Base-by-base conservation (phyloP, 2,888 invertebrate species). In the Terebella lapidaria region DNA sequence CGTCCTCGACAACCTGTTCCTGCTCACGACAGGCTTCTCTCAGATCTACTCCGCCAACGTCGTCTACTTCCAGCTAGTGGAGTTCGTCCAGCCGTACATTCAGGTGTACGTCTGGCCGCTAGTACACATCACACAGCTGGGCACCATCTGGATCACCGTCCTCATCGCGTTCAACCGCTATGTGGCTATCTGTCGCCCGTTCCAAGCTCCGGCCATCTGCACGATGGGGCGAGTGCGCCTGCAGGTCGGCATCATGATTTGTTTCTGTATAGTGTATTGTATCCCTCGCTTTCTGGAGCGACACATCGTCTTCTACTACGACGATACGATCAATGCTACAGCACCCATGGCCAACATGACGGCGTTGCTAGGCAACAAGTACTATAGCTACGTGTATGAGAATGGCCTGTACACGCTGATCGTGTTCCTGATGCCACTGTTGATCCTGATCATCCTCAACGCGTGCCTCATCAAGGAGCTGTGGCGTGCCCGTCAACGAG, bases 121-220 rank as follows among this genome's bases (percentile, higher is more conserved):
- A 15, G 68, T 67, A 15, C 62, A 69, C 59, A 60, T 65, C 45
- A 64, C 69, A 0, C 69, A 69, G 62, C 53, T 69, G 56, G 55
- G 54, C 22, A 69, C 69, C 1, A 62, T 69, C 10, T 69, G 68
- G 69, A 66, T 69, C 45, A 69, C 68, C 1, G 69, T 69, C 18
- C 64, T 69, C 26, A 66, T 69, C 47, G 67, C 69, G 4, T 59
- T 64, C 49, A 69, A 69, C 58, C 63, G 69, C 45, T 69, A 64
- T 63, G 61, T 69, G 30, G 69, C 69, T 54, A 67, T 69, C 42
- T 69, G 69, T 52, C 53, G 57, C 49, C 69, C 69, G 4, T 69
- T 69, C 62, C 59, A 61, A 52, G 68, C 69, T 2, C 57, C 58
- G 25, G 54, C 45, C 46, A 58, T 62, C 22, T 68, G 67, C 59